Evolutionary conservation across 2,113 vertebrate species (phyloP), one percentile per base, ranked within the genome.

Genomic region (Actinemys pallida): DNA sequence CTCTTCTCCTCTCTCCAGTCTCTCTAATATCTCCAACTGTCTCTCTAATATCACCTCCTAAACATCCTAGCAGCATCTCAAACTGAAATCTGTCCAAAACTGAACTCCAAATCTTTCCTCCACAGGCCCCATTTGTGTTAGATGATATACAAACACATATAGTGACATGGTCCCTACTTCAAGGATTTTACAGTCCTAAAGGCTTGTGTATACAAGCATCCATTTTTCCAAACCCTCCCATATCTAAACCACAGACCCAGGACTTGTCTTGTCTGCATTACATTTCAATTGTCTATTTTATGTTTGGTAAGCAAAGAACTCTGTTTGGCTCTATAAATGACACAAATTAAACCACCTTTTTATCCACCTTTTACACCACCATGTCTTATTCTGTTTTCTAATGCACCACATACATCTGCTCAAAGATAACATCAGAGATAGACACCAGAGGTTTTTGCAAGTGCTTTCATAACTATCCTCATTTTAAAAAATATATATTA

Each of bases 131-230:
- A 76, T 53, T 45, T 5, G 31, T 86, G 6, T 39, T 72, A 39
- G n/a, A 9, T 72, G n/a, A n/a, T 39, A 72, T 89, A 24, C 59
- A 90, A 88, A 86, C 5, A 10, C 81, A 4, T 57, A 53, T 22
- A 42, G 62, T 16, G 5, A 39, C 56, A 42, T 83, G 29, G 65
- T 78, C n/a, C 29, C 42, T 35, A 20, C 10, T 84, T 79, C 56
- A 90, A 53, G 50, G 8, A 75, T 47, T 91, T 93, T 75, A 72
- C 59, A 76, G 22, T 89, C 29, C 10, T 89, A 62, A 59, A 62
- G 57, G 29, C 57, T 62, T 62, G 57, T 62, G 29, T 31, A 12
- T 31, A 29, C 12, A 62, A 29, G 57, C 57, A 31, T 62, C 57
- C 57, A 62, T 69, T 69, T 69, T 39, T 69, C 14, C 35, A 69